Percentiles rank a stretch among this genome's conserved stretches.
Conservation (phyloP, 2,888 invertebrate species). For the Dioctria rufipes region DNA sequence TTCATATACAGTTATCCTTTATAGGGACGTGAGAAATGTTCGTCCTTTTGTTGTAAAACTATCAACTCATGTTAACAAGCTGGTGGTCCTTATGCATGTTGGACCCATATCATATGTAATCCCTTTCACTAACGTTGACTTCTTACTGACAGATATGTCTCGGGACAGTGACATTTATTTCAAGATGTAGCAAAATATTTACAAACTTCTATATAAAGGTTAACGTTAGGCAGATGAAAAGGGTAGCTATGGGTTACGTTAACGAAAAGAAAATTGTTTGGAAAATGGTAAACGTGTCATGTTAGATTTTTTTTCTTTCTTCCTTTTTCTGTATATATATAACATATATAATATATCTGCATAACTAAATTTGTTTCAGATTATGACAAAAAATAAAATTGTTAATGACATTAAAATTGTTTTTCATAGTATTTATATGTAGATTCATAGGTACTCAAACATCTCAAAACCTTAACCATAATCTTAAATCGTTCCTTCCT, state of each 20-base stretch:
- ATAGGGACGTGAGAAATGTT: conserved; percentile 7
- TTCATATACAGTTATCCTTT: neutral
- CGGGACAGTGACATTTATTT: conserved; percentile 30
- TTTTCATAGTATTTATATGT: too few species aligned
- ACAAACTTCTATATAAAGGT: conserved; percentile 5
- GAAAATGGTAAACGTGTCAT: too few species aligned
- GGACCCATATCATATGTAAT: conserved; percentile 37
- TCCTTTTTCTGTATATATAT: too few species aligned
- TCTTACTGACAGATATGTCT: conserved; percentile 34
- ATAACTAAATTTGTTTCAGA: too few species aligned
- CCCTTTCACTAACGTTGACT: conserved; percentile 12
- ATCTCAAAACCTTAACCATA: too few species aligned
- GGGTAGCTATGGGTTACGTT: neutral
- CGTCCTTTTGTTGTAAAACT: conserved; percentile 40
- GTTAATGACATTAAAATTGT: too few species aligned
- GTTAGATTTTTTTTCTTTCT: too few species aligned
- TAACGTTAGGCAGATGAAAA: neutral
- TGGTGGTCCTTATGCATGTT: conserved; percentile 9
- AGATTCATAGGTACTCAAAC: too few species aligned
- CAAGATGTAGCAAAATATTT: conserved; percentile 34
- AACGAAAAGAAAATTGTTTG: too few species aligned
- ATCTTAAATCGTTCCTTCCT: too few species aligned
- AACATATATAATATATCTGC: too few species aligned
- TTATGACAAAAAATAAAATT: too few species aligned
- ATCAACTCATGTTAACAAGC: conserved; percentile 44